phyloP scores from a whole-genome alignment of 2,888 invertebrate genomes.

The Gryllus longicercus region DNA sequence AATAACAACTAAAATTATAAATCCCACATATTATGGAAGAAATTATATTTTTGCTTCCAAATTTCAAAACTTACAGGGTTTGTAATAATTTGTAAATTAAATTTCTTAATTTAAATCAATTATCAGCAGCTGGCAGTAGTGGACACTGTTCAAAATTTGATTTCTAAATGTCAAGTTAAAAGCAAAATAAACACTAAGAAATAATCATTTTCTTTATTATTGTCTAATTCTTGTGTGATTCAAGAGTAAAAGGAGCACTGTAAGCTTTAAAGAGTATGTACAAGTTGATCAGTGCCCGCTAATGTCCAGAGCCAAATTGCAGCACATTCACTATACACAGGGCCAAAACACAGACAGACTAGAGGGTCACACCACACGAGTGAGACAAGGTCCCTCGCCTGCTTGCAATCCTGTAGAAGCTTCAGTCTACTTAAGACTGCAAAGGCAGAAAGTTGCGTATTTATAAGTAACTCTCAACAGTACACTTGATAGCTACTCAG shows the following conservation, averaged over 20 bases:
- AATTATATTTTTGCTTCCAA: constrained; percentile 49
- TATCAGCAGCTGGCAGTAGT: constrained; percentile 33
- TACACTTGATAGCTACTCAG: background rate
- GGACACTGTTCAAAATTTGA: constrained; percentile 30
- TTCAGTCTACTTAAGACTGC: background rate
- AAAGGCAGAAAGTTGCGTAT: background rate
- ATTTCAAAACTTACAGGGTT: constrained; percentile 46
- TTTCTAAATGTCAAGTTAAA: constrained; percentile 17
- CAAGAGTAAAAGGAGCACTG: background rate
- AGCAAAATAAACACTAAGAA: constrained; percentile 4
- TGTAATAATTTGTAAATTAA: constrained; percentile 34
- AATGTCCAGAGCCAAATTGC: constrained; percentile 12
- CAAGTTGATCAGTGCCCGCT: constrained; percentile 19
- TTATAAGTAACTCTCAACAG: background rate
- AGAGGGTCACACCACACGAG: constrained; percentile 46
- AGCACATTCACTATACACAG: constrained; percentile 34
- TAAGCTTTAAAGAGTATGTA: constrained; percentile 19
- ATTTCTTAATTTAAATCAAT: constrained; percentile 35
- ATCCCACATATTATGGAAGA: constrained; percentile 38
- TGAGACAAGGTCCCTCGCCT: constrained; percentile 40
- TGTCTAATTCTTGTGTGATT: constrained; percentile 33
- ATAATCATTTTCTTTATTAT: constrained; percentile 30
- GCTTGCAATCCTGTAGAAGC: background rate
- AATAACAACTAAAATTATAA: too few relatives aligned
- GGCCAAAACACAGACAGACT: constrained; percentile 23